Evolutionary conservation across 2,797 vertebrate genomes (phyloP), one percentile per base, ranked within the genome.

Genomic region (Leontopithecus rosalia): DNA sequence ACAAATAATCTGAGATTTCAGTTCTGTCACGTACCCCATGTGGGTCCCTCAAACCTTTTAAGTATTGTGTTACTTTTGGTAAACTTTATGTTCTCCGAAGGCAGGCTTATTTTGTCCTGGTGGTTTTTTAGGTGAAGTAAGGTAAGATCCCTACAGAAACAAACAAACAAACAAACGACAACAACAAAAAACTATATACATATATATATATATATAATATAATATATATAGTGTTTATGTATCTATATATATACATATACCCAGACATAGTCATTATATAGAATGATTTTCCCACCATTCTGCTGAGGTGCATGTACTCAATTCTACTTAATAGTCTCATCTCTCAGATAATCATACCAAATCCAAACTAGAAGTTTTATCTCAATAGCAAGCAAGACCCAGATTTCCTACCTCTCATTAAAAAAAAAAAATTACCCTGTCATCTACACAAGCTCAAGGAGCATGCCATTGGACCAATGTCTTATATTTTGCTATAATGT

Each of bases 401-500:
- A 72, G 58, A 90, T 41, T 58, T 88, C 4, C 9, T n/a, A 39
- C 76, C 24, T 81, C n/a, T 72, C 67, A n/a, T 67, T 12, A 0
- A 70, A 72, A 36, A 61, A 61, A 46, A 30, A 39, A 22, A 67
- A 24, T 86, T 58, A 92, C 50, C 2, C 57, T 55, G 4, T 52
- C 41, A 75, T 96, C 33, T 80, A 90, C 57, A 81, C 15, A 81
- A 67, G 10, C 26, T 67, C 81, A 26, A 75, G 46, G 55, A 76
- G 22, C 14, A 97, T 76, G 73, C n/a, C 88, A 88, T 92, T 73
- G n/a, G 36, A 50, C 1, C 17, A 58, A 7, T 82, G 36, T 85
- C 55, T 92, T 94, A 11, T 90, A 81, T 46, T 96, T 93, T 92
- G 15, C n/a, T 92, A 55, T 61, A 84, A 70, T 61, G 14, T 55